These are phyloP conservation scores for Danio jaintianensis DNA, from an alignment of 2,797 vertebrate species.

Conservation along the genomic window DNA sequence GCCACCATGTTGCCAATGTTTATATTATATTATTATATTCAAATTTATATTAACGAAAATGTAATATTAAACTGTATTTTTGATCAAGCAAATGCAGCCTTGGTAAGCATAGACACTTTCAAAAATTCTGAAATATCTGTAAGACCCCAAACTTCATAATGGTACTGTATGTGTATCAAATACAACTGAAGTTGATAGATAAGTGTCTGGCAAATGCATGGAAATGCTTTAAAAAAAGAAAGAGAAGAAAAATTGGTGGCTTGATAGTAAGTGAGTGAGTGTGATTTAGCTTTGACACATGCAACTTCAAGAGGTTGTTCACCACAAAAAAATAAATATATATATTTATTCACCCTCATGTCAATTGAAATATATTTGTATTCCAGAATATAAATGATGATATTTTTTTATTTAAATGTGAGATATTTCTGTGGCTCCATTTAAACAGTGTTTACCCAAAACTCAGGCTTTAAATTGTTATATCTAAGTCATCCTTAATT, in stretches of 20 bases:
- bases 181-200: not conserved
- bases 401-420: too few relatives aligned
- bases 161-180: not conserved
- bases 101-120: not conserved
- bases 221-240: not conserved
- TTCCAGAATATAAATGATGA: too few relatives aligned
- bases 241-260: not conserved
- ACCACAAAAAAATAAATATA: too few relatives aligned
- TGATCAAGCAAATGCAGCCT: not conserved
- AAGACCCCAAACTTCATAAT: not conserved
- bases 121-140: not conserved
- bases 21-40: too few relatives aligned
- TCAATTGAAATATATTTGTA: too few relatives aligned
- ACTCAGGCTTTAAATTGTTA: too few relatives aligned
- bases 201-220: not conserved
- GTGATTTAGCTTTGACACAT: not conserved
- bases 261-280: not conserved
- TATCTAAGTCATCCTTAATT: too few relatives aligned
- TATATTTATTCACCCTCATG: too few relatives aligned
- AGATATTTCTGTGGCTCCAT: too few relatives aligned
- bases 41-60: too few relatives aligned
- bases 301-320: not conserved
- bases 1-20: too few relatives aligned
- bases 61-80: not conserved
- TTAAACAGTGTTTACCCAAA: too few relatives aligned